These are phyloP conservation scores for Pogoniulus pusillus DNA, from an alignment of 2,797 vertebrate genomes.

Conservation along the genomic window DNA sequence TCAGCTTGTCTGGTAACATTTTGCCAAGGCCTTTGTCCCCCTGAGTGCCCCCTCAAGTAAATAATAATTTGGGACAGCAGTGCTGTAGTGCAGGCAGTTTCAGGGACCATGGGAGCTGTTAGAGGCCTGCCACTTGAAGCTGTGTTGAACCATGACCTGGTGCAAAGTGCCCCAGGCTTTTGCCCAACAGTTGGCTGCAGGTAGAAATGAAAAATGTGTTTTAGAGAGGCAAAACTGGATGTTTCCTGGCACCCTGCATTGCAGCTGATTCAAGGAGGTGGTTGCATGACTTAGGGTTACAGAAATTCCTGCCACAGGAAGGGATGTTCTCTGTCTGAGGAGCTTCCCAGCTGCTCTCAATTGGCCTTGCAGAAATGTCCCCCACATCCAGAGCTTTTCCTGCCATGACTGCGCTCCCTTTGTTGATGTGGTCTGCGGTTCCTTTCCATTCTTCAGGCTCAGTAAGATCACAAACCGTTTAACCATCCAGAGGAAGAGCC, in stretches of 20 bases:
- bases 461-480: slow-evolving; percentile 98
- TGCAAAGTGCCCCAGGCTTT: not conserved
- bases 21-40: not conserved
- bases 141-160: not conserved
- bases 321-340: not conserved
- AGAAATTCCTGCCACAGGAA: not conserved
- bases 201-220: not conserved
- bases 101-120: not conserved
- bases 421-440: not conserved
- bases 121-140: not conserved
- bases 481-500: slow-evolving; percentile 95
- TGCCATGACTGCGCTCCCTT: not conserved
- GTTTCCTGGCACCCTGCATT: not conserved
- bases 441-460: slow-evolving; percentile 78
- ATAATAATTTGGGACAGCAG: not conserved
- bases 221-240: not conserved
- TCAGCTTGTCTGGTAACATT: not conserved
- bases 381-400: not conserved
- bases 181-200: not conserved
- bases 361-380: not conserved
- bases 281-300: not conserved
- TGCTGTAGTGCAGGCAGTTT: accelerated
- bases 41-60: not conserved
- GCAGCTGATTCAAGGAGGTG: not conserved
- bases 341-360: not conserved